Evolutionary conservation across 1,140 invertebrate genomes (phyloP).

Genomic region (Bombus turneri): DNA sequence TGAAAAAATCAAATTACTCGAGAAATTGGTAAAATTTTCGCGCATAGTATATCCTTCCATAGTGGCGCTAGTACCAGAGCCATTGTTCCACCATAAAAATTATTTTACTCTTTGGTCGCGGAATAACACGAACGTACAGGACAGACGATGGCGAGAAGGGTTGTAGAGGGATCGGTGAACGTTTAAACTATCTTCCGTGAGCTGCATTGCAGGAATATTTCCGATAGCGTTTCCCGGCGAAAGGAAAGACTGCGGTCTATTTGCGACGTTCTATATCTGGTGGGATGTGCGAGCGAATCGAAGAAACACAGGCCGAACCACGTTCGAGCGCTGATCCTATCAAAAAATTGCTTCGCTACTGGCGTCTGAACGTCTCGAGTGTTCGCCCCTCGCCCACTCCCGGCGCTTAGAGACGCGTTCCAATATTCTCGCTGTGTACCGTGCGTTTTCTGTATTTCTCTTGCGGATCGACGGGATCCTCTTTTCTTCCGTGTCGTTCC

Average conservation of each 20-base stretch:
- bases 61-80: not conserved
- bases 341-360: slow-evolving; percentile 75
- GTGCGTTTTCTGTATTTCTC: slow-evolving; percentile 30
- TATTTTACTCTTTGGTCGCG: slow-evolving; percentile 38
- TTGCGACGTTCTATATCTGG: slow-evolving; percentile 62
- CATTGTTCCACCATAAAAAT: not conserved
- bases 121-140: not conserved
- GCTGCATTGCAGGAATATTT: slow-evolving; percentile 59
- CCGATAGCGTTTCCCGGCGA: slow-evolving; percentile 44
- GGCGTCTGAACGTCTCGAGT: slow-evolving; percentile 68
- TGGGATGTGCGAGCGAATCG: slow-evolving; percentile 44
- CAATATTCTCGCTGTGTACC: slow-evolving; percentile 48
- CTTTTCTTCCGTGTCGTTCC: not conserved
- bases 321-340: slow-evolving; percentile 70
- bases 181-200: slow-evolving; percentile 1
- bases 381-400: slow-evolving; percentile 7
- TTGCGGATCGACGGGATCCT: slow-evolving; percentile 33
- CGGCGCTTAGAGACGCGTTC: slow-evolving; percentile 31
- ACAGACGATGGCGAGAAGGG: no score
- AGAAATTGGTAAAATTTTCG: no score
- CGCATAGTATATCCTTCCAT: no score
- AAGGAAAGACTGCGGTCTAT: slow-evolving; percentile 56
- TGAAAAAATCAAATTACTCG: not conserved
- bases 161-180: not conserved
- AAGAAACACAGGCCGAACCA: slow-evolving; percentile 62